Evolutionary conservation across 1,140 invertebrate species (phyloP).

Genomic region (Cyclargus thomasi): DNA sequence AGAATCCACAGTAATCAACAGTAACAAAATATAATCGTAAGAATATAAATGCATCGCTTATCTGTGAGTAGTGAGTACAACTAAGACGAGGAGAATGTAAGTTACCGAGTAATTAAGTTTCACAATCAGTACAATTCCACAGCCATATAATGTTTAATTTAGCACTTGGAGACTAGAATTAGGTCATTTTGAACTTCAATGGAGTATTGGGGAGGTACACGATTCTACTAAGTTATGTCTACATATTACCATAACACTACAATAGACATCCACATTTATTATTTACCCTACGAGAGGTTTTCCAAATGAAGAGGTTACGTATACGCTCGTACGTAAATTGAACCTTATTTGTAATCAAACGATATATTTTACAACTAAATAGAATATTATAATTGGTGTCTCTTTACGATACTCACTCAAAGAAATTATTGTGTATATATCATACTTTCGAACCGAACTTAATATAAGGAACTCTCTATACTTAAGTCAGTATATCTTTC

Average conservation of each 20-base stretch:
- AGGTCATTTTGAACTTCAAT: slow-evolving; percentile 33
- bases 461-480: slow-evolving; percentile 19
- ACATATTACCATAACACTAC: slow-evolving; percentile 20
- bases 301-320: slow-evolving; percentile 29
- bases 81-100: slow-evolving; percentile 46
- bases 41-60: slow-evolving; percentile 22
- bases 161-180: slow-evolving; percentile 61
- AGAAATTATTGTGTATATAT: background rate
- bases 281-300: slow-evolving; percentile 3
- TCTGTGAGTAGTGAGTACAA: slow-evolving; percentile 43
- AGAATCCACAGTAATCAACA: slow-evolving; percentile 52
- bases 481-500: slow-evolving; percentile 24
- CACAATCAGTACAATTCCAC: slow-evolving; percentile 69
- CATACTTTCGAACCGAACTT: slow-evolving; percentile 19
- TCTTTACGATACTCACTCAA: slow-evolving; percentile 6
- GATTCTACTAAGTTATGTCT: slow-evolving; percentile 26
- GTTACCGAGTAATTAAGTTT: slow-evolving; percentile 51
- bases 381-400: slow-evolving; percentile 32
- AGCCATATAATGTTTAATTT: slow-evolving; percentile 69
- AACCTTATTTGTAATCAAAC: slow-evolving; percentile 22
- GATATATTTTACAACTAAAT: slow-evolving; percentile 8
- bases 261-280: slow-evolving; percentile 4
- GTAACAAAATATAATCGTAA: slow-evolving; percentile 48
- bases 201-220: slow-evolving; percentile 30
- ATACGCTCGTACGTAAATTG: slow-evolving; percentile 31